Base-by-base conservation (phyloP, 92 coral and sea anemone species). In the Zoanthus sansibaricus region DNA sequence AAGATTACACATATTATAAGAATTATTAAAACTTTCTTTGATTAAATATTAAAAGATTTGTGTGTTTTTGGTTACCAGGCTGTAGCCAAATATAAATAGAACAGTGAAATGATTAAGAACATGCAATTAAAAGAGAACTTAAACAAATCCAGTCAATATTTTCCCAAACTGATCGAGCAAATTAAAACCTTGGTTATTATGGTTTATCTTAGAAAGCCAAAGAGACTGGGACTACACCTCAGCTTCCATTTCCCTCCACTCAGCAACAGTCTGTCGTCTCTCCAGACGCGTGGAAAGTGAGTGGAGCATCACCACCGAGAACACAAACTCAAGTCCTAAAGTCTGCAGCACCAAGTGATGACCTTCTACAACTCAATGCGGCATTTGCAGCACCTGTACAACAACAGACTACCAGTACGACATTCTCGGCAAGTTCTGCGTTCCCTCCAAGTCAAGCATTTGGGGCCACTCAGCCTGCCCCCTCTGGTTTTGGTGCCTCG, bases 361-460 rank as follows among this genome's bases (percentile, higher is more conserved):
- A 94, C 58, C 94, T 94, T 17, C 79, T 94, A 13, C 98, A 94
- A 87, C 93, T 94, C n/a, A 82, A 89, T 83, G 85, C 94, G 44
- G 95, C 87, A 30, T 94, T 94, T 85, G 56, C 91, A 31, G 92
- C 90, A 4, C 84, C 96, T 49, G 73, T 77, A n/a, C 92, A 78
- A 49, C 82, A 51, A 80, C 96, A 87, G 61, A 10, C 95, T 61
- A 79, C 88, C 9, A 78, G 88, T 68, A 56, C 92, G 6, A 87
- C 93, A 14, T 92, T 92, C 79, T 87, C 95, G 21, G 83, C 90
- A 4, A 76, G 87, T 30, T 47, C 94, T 72, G 55, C 89, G 33
- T 92, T 92, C 90, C 95, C 94, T 17, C 98, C 98, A 3, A 94
- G 95, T 83, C 98, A 94, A 71, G 87, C 94, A 46, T 92, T 92